These are phyloP conservation scores for Argyrosomus japonicus DNA, from an alignment of 2,113 vertebrate genomes.

Conservation along the genomic window DNA sequence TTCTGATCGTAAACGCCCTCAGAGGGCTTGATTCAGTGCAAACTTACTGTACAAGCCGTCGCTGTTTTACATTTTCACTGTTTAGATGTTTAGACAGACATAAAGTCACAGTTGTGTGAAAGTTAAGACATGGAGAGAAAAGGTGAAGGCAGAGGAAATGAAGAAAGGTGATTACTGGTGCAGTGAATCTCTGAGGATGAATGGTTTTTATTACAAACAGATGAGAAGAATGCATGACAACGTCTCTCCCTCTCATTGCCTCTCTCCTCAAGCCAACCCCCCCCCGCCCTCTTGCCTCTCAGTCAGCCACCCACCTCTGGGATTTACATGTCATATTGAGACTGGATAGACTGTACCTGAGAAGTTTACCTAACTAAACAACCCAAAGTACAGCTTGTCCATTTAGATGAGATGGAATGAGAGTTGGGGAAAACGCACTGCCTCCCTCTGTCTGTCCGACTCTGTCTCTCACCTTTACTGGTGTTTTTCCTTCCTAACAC, in stretches of 20 bases:
- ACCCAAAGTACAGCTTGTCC: conserved; percentile 49
- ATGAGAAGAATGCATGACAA: conserved; percentile 63
- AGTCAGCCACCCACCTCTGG: conserved; percentile 43
- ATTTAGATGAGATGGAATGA: conserved; percentile 39
- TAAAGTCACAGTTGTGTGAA: conserved; percentile 30
- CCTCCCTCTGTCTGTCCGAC: conserved; percentile 1
- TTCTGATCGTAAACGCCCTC: background rate
- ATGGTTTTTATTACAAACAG: conserved; percentile 67
- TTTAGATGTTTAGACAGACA: conserved; percentile 17
- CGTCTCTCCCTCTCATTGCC: conserved; percentile 26
- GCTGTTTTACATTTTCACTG: conserved; percentile 1
- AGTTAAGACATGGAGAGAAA: conserved; percentile 28
- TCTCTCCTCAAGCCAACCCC: background rate
- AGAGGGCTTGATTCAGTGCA: background rate
- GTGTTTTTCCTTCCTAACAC: background rate
- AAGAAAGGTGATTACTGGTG: conserved; percentile 49
- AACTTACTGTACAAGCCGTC: background rate
- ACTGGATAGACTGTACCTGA: conserved; percentile 57
- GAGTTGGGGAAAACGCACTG: conserved; percentile 1
- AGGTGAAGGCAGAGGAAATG: conserved; percentile 27
- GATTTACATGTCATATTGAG: conserved; percentile 61
- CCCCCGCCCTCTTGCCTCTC: background rate
- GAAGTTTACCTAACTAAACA: conserved; percentile 64
- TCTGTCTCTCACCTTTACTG: background rate
- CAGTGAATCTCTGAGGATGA: conserved; percentile 59